Base-by-base conservation (phyloP, 2,888 invertebrate species). In the Phragmatobia fuliginosa region DNA sequence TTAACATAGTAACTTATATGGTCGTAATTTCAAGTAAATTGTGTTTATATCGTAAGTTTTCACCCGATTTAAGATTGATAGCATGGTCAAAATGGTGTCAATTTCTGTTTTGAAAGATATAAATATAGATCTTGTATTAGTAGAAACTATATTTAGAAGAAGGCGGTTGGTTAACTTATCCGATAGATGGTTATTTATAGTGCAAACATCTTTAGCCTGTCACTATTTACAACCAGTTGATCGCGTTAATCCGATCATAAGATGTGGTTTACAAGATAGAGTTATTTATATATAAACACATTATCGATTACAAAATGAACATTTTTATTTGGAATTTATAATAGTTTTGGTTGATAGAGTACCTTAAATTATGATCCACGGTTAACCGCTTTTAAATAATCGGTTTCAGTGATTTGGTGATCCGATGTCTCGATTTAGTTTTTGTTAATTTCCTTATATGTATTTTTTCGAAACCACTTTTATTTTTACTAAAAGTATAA, bases 1-100 rank as follows among this genome's bases (percentile, higher is more conserved):
- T 79, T 84, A 85, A 85, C 80, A 80, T 80, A 83, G 81, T 83
- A 80, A 81, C 84, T 80, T 74, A 74, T 77, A 81, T 81, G 77
- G 76, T 78, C 81, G 75, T 45, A 41, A 41, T 41, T 16, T 2
- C n/a, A n/a, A 49, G 8, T 49, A 49, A 21, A n/a, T 49, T 49
- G n/a, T n/a, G 8, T 49, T 49, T 5, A 41, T 21, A 1, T 45
- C 8, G 16, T 21, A 7, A 45, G 21, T 45, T 45, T 41, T 45
- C 21, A 45, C 18, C 1, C 21, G 41, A 1, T 41, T 18, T 18
- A 18, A 21, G 21, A 14, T 41, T 21, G 41, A 14, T 41, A 41
- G 41, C 5, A 41, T 2, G 1, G 14, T 14, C 41, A 41, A 41
- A 41, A 41, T 41, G 18, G 21, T 21, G 45, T 18, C 8, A 21